Evolutionary conservation across 2,113 vertebrate species (phyloP).

Genomic region (Perca fluviatilis): DNA sequence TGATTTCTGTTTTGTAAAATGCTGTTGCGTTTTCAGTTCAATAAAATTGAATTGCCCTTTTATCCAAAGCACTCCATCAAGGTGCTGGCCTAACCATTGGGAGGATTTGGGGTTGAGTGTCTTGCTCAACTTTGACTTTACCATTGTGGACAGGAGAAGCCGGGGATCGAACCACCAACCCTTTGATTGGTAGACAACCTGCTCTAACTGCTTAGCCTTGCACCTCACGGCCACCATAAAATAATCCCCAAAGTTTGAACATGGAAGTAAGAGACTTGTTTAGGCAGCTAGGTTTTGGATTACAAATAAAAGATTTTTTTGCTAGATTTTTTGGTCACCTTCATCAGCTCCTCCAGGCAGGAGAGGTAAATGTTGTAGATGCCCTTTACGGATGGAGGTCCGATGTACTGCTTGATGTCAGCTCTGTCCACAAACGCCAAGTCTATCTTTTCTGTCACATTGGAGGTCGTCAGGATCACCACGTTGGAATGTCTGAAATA

Average conservation of each 20-base stretch:
- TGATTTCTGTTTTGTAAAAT: background rate
- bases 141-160: background rate
- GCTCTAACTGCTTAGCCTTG: background rate
- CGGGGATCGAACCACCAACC: background rate
- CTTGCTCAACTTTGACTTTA: background rate
- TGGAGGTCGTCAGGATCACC: slow-evolving; percentile 97
- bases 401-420: slow-evolving; percentile 97
- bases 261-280: background rate
- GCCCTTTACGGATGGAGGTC: slow-evolving; percentile 91
- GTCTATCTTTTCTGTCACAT: slow-evolving; percentile 97
- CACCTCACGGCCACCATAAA: background rate
- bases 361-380: slow-evolving; percentile 97
- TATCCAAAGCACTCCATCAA: background rate
- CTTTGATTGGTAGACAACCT: background rate
- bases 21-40: too few relatives aligned
- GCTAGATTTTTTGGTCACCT: slow-evolving; percentile 82
- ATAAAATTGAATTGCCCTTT: background rate
- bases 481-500: slow-evolving; percentile 93
- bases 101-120: background rate
- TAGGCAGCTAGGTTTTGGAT: background rate
- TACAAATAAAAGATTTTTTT: too few relatives aligned
- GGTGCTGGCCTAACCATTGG: background rate
- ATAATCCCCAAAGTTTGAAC: background rate
- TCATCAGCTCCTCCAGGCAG: slow-evolving; percentile 97
- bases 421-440: slow-evolving; percentile 97